Percentiles rank a stretch among this genome's conserved stretches.
Evolutionary conservation across 2,113 vertebrate genomes (phyloP).

Genomic region (Pholis gunnellus): DNA sequence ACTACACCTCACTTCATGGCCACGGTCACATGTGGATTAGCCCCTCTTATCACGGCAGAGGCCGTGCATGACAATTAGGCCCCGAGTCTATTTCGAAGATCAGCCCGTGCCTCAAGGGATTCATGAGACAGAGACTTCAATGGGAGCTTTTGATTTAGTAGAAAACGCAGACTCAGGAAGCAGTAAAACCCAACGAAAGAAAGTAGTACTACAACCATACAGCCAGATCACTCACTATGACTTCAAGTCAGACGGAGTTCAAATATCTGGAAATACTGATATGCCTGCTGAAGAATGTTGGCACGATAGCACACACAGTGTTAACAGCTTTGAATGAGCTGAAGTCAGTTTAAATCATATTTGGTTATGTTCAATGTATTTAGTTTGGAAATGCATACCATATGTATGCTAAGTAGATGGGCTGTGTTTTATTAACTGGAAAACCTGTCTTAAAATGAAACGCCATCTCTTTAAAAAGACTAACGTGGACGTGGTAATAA

Average conservation of each 20-base stretch:
- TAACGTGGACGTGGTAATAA: not conserved
- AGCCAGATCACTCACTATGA: not conserved
- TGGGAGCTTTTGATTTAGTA: conserved; percentile 61
- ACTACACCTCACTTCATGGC: conserved; percentile 47
- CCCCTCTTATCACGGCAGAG: conserved; percentile 56
- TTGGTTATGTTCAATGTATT: not conserved
- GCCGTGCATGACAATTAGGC: conserved; percentile 68
- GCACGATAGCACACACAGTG: conserved; percentile 4
- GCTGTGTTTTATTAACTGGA: not conserved
- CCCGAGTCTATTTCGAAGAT: conserved; percentile 65
- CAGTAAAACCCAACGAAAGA: conserved; percentile 7
- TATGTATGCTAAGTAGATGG: not conserved
- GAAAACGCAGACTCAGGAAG: conserved; percentile 45
- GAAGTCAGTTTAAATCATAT: not conserved
- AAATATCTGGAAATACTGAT: not conserved
- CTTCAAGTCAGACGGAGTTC: not conserved
- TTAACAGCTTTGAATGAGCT: conserved; percentile 18
- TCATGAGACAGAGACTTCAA: conserved; percentile 60
- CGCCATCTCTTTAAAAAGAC: not conserved
- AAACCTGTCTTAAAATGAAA: not conserved
- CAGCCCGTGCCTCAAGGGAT: conserved; percentile 51
- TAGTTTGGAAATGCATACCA: not conserved
- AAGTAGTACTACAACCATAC: not conserved
- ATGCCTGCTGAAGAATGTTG: not conserved
- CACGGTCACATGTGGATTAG: conserved; percentile 69